A percentile compares a stretch with the other conserved stretches of the same genome.
Conservation (phyloP, 2,797 vertebrate genomes). For the Numenius phaeopus region DNA sequence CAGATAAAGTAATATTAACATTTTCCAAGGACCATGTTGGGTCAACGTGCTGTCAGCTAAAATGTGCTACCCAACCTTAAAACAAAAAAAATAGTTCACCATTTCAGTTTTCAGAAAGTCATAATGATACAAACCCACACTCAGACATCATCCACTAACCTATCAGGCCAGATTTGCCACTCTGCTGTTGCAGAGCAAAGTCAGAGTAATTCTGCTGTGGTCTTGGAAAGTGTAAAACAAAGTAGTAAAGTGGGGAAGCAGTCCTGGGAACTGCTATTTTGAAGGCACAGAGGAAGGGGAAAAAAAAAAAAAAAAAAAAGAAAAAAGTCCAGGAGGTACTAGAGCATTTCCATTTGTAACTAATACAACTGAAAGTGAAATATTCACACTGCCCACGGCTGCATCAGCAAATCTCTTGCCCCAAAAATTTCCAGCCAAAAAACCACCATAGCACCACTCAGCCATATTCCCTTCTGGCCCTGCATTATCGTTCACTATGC, state of each 20-base stretch:
- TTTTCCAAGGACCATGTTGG: neutral
- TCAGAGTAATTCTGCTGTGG: neutral
- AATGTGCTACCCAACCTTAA: neutral
- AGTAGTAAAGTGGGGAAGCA: neutral
- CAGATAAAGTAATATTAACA: neutral
- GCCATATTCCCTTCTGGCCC: neutral
- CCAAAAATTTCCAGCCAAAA: neutral
- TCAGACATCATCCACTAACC: neutral
- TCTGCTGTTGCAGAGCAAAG: neutral
- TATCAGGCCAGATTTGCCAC: neutral
- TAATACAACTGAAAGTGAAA: neutral
- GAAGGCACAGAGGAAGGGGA: neutral
- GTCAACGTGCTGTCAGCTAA: neutral
- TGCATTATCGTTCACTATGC: neutral
- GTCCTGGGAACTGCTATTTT: neutral
- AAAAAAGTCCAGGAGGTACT: neutral
- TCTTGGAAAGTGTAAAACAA: neutral
- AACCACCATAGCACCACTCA: neutral
- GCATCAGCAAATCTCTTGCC: neutral
- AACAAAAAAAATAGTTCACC: neutral
- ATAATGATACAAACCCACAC: neutral
- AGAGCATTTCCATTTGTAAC: neutral
- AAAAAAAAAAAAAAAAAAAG: neutral
- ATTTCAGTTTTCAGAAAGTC: neutral
- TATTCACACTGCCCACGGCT: rapidly evolving